Evolutionary conservation across 2,888 invertebrate genomes (phyloP).

Genomic region (Metacarcinus magister): DNA sequence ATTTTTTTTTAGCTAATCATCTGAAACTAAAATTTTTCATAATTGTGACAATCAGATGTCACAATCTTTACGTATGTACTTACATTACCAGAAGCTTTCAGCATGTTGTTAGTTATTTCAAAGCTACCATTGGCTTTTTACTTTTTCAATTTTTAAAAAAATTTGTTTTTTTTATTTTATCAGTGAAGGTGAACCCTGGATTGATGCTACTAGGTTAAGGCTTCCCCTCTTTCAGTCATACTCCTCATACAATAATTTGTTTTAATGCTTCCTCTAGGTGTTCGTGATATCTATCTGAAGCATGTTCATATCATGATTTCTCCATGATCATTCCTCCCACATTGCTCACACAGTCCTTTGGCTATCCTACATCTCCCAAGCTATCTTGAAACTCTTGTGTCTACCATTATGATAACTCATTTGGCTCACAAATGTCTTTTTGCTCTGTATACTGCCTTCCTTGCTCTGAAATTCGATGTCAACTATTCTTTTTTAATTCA

Average conservation of each 20-base stretch:
- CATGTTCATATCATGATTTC: neutral
- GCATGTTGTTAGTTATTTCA: neutral
- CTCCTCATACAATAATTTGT: neutral
- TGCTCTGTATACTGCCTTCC: too few relatives aligned
- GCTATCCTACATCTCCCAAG: neutral
- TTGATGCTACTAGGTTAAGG: too few relatives aligned
- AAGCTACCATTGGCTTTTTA: neutral
- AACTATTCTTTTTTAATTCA: neutral
- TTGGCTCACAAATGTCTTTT: neutral
- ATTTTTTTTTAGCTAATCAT: too few relatives aligned
- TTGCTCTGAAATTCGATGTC: too few relatives aligned
- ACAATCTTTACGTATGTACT: too few relatives aligned
- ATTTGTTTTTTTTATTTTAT: neutral
- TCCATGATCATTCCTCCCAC: neutral
- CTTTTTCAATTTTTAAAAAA: neutral
- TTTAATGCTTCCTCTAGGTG: neutral
- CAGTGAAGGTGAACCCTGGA: neutral
- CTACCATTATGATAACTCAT: neutral
- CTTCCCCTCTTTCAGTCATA: neutral
- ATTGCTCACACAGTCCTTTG: neutral
- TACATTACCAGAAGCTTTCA: neutral
- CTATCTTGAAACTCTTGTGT: neutral
- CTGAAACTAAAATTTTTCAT: too few relatives aligned
- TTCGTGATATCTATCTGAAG: neutral
- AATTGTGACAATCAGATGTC: too few relatives aligned